These are phyloP conservation scores for Natrix natrix DNA, from an alignment of 2,797 vertebrate genomes.

Conservation along the genomic window DNA sequence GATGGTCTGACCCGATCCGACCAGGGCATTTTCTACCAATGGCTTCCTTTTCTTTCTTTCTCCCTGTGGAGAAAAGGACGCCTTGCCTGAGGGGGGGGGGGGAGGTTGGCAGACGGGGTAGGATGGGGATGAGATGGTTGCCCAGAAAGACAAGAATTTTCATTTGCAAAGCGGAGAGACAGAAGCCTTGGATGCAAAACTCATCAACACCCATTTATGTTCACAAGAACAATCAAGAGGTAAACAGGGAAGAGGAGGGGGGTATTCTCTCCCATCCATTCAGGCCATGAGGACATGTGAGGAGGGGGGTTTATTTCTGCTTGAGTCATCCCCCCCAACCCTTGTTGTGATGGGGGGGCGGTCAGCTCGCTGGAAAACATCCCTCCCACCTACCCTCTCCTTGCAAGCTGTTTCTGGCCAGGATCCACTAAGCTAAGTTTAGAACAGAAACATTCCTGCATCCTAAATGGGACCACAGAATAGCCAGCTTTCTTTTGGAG, in stretches of 20 bases:
- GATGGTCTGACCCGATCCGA: neutral
- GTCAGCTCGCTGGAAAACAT: neutral
- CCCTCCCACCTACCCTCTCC: too few relatives aligned
- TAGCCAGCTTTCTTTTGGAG: neutral
- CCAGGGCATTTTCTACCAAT: neutral
- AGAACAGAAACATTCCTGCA: constrained; percentile 26
- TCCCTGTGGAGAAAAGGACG: neutral
- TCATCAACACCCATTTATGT: neutral
- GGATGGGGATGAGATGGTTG: neutral
- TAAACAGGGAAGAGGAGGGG: neutral
- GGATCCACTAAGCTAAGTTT: neutral
- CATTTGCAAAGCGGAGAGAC: neutral
- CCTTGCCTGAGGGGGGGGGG: neutral
- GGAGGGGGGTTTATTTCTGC: neutral
- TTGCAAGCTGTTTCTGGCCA: neutral
- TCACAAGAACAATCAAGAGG: neutral
- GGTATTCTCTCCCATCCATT: neutral
- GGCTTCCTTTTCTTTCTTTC: neutral
- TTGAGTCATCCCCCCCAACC: too few relatives aligned
- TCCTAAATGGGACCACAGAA: neutral
- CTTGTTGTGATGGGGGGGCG: neutral
- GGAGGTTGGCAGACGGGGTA: neutral
- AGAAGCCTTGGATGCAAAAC: neutral
- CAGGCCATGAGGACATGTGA: neutral
- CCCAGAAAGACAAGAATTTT: neutral